Evolutionary conservation across 2,113 vertebrate genomes (phyloP).

Genomic region (Sinocyclocheilus maitianheensis): DNA sequence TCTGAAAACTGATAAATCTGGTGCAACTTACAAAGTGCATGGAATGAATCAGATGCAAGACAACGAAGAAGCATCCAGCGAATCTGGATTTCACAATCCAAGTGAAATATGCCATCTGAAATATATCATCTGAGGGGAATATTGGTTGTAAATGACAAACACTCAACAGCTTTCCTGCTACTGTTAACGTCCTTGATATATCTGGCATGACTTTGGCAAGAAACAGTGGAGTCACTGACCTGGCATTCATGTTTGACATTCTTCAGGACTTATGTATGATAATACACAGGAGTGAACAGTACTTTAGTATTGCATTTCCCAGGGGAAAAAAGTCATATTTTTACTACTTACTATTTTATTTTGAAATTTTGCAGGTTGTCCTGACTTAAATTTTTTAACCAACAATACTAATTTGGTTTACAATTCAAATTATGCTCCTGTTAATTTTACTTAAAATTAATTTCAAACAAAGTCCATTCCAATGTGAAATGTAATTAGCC

Average conservation of each 20-base stretch:
- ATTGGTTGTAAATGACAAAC: neutral
- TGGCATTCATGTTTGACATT: conserved; percentile 9
- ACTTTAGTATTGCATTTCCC: neutral
- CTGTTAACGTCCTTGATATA: neutral
- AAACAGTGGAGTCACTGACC: conserved; percentile 5
- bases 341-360: neutral
- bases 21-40: neutral
- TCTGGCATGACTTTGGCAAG: neutral
- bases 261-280: neutral
- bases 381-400: too few species aligned
- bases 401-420: too few species aligned
- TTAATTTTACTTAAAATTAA: too few species aligned
- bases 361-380: too few species aligned
- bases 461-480: too few species aligned
- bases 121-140: neutral
- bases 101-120: neutral
- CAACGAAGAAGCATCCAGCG: neutral
- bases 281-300: neutral
- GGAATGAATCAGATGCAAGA: neutral
- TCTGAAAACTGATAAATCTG: conserved; percentile 7
- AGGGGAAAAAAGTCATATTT: neutral
- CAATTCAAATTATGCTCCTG: too few species aligned
- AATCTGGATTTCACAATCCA: neutral
- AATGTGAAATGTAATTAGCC: too few species aligned
- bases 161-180: neutral